A percentile compares a stretch with the other conserved stretches of the same genome.
Evolutionary conservation across 2,113 vertebrate species (phyloP).

Genomic region (Psettodes erumei): DNA sequence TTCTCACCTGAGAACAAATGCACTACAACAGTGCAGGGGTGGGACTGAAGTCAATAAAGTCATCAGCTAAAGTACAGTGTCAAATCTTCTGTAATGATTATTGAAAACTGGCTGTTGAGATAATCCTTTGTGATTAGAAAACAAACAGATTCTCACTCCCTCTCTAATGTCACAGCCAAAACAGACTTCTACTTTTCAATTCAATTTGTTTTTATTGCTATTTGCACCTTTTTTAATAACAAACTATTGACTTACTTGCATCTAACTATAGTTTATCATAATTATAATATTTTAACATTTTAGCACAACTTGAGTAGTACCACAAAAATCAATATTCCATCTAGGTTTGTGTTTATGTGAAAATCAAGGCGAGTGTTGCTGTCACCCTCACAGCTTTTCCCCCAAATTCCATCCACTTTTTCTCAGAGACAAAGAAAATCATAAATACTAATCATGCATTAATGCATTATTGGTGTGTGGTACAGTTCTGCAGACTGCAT

Average conservation of each 20-base stretch:
- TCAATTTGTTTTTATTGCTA: not conserved
- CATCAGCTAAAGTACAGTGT: conserved; percentile 49
- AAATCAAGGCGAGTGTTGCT: conserved; percentile 19
- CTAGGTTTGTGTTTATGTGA: conserved; percentile 24
- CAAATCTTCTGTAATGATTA: conserved; percentile 47
- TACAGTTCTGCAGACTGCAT: not conserved
- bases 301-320: conserved; percentile 15
- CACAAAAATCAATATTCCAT: conserved; percentile 32
- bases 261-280: conserved; percentile 34
- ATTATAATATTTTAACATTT: conserved; percentile 20
- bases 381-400: not conserved
- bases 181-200: not conserved
- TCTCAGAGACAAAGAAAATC: not conserved
- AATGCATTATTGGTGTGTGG: not conserved
- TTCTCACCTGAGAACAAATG: conserved; percentile 5
- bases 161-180: conserved; percentile 13
- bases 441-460: not conserved
- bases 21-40: conserved; percentile 14
- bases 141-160: conserved; percentile 1
- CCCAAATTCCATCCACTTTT: not conserved
- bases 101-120: conserved; percentile 40
- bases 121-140: conserved; percentile 61
- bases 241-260: conserved; percentile 10
- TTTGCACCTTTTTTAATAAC: conserved; percentile 21
- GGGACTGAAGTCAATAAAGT: conserved; percentile 47